Evolutionary conservation across 2,888 invertebrate species (phyloP).

Genomic region (Zelleria hepariella): DNA sequence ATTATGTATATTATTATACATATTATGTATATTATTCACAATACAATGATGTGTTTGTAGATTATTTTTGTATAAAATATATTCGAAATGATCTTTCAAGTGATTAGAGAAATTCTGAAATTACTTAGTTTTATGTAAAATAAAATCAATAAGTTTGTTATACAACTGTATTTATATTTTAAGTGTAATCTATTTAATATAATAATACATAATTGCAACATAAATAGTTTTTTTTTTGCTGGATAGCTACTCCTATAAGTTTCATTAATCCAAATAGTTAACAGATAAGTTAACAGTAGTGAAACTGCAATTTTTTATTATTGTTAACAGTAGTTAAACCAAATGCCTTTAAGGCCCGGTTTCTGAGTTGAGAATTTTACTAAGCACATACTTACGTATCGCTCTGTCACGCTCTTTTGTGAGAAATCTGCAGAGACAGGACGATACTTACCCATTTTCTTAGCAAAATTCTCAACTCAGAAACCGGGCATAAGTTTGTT

Average conservation of each 20-base stretch:
- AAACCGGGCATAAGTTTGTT: no score
- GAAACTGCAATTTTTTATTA: no score
- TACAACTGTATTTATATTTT: slow-evolving; percentile 20
- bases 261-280: background rate
- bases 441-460: no score
- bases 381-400: no score
- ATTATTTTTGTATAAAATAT: background rate
- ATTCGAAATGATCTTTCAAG: background rate
- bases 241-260: background rate
- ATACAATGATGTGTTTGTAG: background rate
- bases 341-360: no score
- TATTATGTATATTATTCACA: background rate
- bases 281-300: no score
- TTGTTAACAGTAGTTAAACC: no score
- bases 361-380: no score
- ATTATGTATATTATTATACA: background rate
- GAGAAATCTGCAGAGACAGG: no score
- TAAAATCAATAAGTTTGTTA: slow-evolving; percentile 21
- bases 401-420: no score
- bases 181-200: slow-evolving; percentile 15
- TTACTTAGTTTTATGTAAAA: slow-evolving; percentile 17
- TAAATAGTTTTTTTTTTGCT: background rate
- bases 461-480: no score
- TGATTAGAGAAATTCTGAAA: slow-evolving; percentile 5
- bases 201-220: slow-evolving; percentile 15